These are phyloP conservation scores for Carassius carassius DNA, from an alignment of 2,113 vertebrate species.

Conservation along the genomic window DNA sequence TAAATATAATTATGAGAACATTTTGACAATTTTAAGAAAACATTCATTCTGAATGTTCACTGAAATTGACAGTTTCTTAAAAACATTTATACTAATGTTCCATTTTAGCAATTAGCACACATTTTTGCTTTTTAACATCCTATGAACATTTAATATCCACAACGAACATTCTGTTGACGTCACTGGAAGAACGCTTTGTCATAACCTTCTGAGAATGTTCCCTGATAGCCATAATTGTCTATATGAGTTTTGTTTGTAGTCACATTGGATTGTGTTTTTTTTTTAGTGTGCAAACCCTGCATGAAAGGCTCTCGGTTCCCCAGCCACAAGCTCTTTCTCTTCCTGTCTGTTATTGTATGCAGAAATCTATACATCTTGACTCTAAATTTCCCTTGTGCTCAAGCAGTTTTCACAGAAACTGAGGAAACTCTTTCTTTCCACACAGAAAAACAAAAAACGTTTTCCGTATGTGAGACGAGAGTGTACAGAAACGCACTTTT, in stretches of 20 bases:
- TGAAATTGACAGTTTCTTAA: not conserved
- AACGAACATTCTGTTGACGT: not conserved
- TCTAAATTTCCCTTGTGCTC: slow-evolving; percentile 40
- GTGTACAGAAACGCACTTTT: not conserved
- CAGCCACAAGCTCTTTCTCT: not conserved
- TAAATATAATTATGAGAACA: not conserved
- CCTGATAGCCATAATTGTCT: not conserved
- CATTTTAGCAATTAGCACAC: too few species aligned
- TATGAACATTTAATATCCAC: too few species aligned
- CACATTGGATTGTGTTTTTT: not conserved
- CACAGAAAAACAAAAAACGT: slow-evolving; percentile 77
- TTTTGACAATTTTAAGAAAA: not conserved
- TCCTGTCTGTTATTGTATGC: not conserved
- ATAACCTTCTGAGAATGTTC: not conserved
- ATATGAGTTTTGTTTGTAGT: not conserved
- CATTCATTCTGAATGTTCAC: not conserved
- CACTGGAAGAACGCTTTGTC: not conserved
- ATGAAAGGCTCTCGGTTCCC: not conserved
- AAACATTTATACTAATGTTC: too few species aligned
- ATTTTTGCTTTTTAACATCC: too few species aligned
- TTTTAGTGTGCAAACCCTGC: not conserved
- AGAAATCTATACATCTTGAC: slow-evolving; percentile 28
- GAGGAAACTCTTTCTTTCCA: slow-evolving; percentile 79
- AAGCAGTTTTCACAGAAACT: slow-evolving; percentile 69
- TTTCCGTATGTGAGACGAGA: slow-evolving; percentile 51